phyloP scores from a whole-genome alignment of 2,888 invertebrate species.

The Gerris lacustris region DNA sequence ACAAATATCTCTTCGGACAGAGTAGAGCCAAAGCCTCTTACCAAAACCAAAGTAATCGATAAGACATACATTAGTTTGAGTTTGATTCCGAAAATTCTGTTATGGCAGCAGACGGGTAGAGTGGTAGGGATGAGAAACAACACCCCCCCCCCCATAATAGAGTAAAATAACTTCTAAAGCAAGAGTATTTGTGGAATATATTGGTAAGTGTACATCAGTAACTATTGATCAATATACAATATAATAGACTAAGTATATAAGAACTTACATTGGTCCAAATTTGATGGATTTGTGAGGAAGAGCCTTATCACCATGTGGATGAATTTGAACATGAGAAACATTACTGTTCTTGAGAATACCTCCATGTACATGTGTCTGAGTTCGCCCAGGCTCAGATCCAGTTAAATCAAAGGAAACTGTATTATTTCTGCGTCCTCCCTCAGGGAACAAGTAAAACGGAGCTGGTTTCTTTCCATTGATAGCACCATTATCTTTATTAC shows the following conservation, averaged over 20 bases:
- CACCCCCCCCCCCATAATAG: no score
- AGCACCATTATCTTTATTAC: slow-evolving; percentile 21
- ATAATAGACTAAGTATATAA: neutral
- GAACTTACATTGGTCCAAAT: slow-evolving; percentile 27
- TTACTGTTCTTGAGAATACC: slow-evolving; percentile 43
- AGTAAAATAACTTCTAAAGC: no score
- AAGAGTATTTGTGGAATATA: no score
- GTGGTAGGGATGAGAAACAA: no score
- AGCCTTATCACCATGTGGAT: slow-evolving; percentile 20
- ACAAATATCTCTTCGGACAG: no score
- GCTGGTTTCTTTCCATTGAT: slow-evolving; percentile 16
- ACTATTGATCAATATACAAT: no score
- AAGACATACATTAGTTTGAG: no score
- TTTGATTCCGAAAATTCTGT: no score
- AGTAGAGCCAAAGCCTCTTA: no score
- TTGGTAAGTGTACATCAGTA: no score
- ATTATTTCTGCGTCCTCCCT: slow-evolving; percentile 23
- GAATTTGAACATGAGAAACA: slow-evolving; percentile 27
- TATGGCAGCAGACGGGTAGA: no score
- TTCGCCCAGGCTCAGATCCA: slow-evolving; percentile 19
- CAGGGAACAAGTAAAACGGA: slow-evolving; percentile 1
- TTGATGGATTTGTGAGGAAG: slow-evolving; percentile 26
- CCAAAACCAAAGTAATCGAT: no score
- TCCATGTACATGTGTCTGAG: slow-evolving; percentile 17
- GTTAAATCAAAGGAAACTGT: slow-evolving; percentile 28